These are phyloP conservation scores for Gymnoscopelus braueri DNA, from an alignment of 2,797 vertebrate genomes.

Conservation along the genomic window DNA sequence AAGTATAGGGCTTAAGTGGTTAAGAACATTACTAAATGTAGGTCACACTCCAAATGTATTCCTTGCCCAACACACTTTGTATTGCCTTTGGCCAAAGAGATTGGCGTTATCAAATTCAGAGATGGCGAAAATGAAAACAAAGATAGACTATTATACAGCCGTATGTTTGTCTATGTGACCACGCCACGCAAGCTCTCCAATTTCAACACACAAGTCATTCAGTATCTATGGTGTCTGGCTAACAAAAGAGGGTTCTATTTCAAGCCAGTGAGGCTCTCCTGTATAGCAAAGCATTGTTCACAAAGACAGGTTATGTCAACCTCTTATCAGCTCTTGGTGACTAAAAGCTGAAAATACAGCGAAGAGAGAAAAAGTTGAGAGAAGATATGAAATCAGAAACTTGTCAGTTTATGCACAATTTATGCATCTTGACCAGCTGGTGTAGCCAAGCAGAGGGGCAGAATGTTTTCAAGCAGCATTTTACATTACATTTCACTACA, in stretches of 20 bases:
- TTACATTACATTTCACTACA: no score
- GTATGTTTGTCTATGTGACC: conserved; percentile 1
- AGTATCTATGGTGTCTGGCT: not conserved
- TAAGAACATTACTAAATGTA: no score
- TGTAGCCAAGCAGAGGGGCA: no score
- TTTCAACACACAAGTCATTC: conserved; percentile 11
- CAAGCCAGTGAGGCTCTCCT: not conserved
- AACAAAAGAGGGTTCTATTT: conserved; percentile 15
- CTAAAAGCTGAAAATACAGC: conserved; percentile 15
- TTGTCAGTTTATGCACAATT: conserved; percentile 9
- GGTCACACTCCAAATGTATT: no score
- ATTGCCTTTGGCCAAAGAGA: not conserved
- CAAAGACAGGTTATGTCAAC: conserved; percentile 13
- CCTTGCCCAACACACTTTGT: not conserved
- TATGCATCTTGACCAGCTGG: not conserved
- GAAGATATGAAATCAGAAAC: no score
- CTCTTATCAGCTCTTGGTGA: conserved; percentile 4
- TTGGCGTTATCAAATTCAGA: not conserved
- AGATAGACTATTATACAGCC: not conserved
- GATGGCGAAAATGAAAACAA: not conserved
- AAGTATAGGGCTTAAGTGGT: no score
- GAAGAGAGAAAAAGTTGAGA: not conserved
- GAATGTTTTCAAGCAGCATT: no score
- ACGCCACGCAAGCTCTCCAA: not conserved
- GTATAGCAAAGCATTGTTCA: conserved; percentile 18